Base-by-base conservation (phyloP, 2,797 vertebrate genomes). In the Pelodytes ibericus region DNA sequence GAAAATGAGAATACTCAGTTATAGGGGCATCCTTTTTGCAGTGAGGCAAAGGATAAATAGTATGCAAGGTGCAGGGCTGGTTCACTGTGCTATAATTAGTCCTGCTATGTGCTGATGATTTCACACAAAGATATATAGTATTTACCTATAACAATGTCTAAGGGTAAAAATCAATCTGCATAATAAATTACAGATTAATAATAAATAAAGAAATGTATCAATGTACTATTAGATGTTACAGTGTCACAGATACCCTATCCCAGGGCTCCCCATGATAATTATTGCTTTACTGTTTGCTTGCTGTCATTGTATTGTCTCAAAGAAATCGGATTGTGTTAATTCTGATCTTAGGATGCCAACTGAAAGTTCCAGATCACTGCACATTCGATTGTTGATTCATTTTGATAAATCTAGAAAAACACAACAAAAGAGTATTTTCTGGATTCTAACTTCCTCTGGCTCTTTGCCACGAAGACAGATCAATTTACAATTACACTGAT, bases 401-500 rank as follows among this genome's bases (percentile, higher is more conserved):
- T 59, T 72, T 72, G 53, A 31, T 36, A 60, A 65, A 70, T 82
- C 47, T 81, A 33, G 18, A 36, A 31, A 67, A 72, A 26, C 29
- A 18, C 10, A 39, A 70, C 3, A 71, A 8, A 61, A 70, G 18
- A 25, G 15, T 80, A 30, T 83, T 81, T 81, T 33, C 71, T 80
- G 53, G 60, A 57, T 83, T 70, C 76, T 83, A 53, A 51, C 73
- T 8, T 31, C 64, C 72, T 31, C 51, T 83, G 75, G 81, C 72
- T 56, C 72, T 79, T 72, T 81, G 79, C 77, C 70, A 80, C 63
- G 81, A 74, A 84, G 82, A 76, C 80, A 86, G 87, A 86, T 88
- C 83, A 83, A 82, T 88, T 84, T 87, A 84, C 82, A 84, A 81
- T 86, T 85, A 82, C 62, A 83, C 77, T 71, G 81, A 86, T 85